These are phyloP conservation scores for Bucorvus abyssinicus DNA, from an alignment of 2,797 vertebrate species.

Conservation along the genomic window DNA sequence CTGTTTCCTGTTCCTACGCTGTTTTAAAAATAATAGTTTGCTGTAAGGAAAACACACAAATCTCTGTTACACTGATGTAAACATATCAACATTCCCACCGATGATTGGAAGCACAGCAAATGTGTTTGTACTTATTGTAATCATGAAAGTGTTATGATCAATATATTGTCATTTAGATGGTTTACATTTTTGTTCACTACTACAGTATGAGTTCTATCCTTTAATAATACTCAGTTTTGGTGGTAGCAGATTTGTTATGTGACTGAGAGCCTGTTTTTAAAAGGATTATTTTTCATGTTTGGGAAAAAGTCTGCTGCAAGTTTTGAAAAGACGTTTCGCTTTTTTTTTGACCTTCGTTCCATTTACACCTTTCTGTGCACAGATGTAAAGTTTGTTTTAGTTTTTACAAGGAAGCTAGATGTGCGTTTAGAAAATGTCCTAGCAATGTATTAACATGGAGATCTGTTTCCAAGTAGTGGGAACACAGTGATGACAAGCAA, in stretches of 20 bases:
- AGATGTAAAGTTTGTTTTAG: background rate
- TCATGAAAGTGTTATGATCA: background rate
- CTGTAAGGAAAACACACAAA: background rate
- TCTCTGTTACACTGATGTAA: background rate
- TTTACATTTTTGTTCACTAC: background rate
- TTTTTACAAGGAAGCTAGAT: background rate
- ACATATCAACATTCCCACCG: background rate
- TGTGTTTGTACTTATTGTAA: background rate
- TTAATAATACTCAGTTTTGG: background rate
- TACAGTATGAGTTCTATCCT: background rate
- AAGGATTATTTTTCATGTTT: background rate
- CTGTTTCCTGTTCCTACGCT: background rate
- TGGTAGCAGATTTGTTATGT: background rate
- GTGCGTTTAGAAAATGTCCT: background rate
- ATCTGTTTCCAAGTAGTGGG: conserved; percentile 70
- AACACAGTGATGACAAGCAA: conserved; percentile 65
- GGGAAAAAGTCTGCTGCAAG: background rate
- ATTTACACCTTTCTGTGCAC: background rate
- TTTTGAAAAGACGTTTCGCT: background rate
- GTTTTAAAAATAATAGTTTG: conserved; percentile 43
- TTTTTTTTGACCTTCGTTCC: background rate
- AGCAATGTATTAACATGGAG: background rate
- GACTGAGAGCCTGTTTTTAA: background rate
- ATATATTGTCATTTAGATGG: background rate
- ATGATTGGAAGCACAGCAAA: conserved; percentile 50